Percentiles rank a stretch among this genome's conserved stretches.
phyloP scores from a whole-genome alignment of 2,113 vertebrate species.

The Polypterus senegalus region DNA sequence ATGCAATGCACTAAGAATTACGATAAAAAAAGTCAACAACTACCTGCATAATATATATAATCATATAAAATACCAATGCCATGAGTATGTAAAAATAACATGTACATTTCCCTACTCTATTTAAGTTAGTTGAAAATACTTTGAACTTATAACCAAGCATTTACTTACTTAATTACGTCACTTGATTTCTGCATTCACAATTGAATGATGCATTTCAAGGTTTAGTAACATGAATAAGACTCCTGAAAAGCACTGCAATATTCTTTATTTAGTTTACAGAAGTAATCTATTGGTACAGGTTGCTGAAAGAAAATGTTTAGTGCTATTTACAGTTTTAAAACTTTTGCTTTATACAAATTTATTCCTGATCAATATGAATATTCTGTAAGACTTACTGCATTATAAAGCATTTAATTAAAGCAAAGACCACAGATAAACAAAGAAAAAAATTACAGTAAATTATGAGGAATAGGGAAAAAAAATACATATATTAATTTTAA shows the following conservation, averaged over 20 bases:
- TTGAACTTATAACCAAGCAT: too few species aligned
- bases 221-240: too few species aligned
- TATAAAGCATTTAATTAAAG: constrained; percentile 77
- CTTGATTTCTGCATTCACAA: too few species aligned
- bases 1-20: too few species aligned
- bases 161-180: too few species aligned
- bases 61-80: too few species aligned
- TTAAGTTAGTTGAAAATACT: too few species aligned
- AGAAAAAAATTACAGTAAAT: constrained; percentile 62
- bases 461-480: constrained; percentile 54
- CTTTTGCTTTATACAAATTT: constrained; percentile 90
- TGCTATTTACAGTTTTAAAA: constrained; percentile 96
- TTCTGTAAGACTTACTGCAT: constrained; percentile 76
- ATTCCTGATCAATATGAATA: constrained; percentile 93
- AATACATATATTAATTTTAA: constrained; percentile 46
- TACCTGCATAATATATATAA: too few species aligned
- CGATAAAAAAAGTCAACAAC: too few species aligned
- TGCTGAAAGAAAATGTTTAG: constrained; percentile 80
- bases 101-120: too few species aligned
- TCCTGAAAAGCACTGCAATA: constrained; percentile 61
- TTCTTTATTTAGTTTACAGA: constrained; percentile 93
- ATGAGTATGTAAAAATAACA: too few species aligned
- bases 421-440: constrained; percentile 57
- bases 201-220: too few species aligned
- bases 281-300: constrained; percentile 81